Evolutionary conservation across 2,888 invertebrate genomes (phyloP), one percentile per base, ranked within the genome.

Genomic region (Athripsodes cinereus): DNA sequence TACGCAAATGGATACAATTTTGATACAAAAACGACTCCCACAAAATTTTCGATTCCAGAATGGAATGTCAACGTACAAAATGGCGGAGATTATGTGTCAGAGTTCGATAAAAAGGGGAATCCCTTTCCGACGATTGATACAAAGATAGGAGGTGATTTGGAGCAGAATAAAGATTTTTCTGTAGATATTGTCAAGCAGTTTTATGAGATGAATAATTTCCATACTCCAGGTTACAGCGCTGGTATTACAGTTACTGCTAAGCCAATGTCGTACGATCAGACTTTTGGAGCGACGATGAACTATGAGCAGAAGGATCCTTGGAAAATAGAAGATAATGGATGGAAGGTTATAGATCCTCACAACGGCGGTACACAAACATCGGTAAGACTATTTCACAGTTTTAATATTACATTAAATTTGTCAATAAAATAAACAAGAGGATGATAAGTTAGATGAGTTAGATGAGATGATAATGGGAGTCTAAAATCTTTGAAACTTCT

Each of bases 91-190:
- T 55, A 55, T 20, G 55, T 57, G 3, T 57, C 59, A 2, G 57
- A 52, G 47, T 61, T 59, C 49, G 61, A 61, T 46, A 2, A 22
- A 6, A 59, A 57, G 47, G 57, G 55, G n/a, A 59, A 59, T 55
- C 59, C 59, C 1, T 6, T 50, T 3, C 6, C 40, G 16, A 40
- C 13, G 5, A 16, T 8, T 13, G 8, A 3, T 16, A 13, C 31
- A 31, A 31, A 6, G 11, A 31, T 40, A n/a, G 13, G 16, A 40
- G 16, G 3, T 3, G 5, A 8, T 40, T 13, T 13, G 40, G 16
- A n/a, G 13, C n/a, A 40, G n/a, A 40, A 13, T 16, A 40, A 40
- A 16, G 16, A 40, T n/a, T 40, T 40, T 16, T n/a, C 40, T 40
- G 13, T 40, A 13, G 40, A 40, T 13, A 5, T 40, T 8, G 40